Percentiles rank a stretch among this genome's conserved stretches.
phyloP scores from a whole-genome alignment of 2,113 vertebrate species.

The Chloroceryle aenea region DNA sequence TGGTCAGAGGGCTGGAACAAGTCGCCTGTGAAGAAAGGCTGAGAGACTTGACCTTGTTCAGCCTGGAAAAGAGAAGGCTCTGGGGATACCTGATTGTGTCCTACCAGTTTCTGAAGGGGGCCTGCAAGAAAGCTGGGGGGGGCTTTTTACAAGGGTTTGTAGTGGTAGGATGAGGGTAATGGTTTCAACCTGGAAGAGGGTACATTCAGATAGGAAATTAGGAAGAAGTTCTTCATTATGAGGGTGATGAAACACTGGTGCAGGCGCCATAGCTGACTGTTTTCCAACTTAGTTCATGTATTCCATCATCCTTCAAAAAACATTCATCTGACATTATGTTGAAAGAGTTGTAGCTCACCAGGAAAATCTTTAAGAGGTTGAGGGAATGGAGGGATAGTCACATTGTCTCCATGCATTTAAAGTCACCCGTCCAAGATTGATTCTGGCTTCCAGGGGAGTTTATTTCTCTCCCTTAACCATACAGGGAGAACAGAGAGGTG shows the following conservation, averaged over 20 bases:
- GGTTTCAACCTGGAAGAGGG: not conserved
- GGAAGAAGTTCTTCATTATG: not conserved
- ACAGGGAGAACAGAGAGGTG: not conserved
- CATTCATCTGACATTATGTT: not conserved
- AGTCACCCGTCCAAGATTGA: not conserved
- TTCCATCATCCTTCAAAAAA: not conserved
- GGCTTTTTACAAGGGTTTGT: not conserved
- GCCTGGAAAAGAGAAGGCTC: too few relatives aligned
- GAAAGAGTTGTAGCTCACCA: not conserved
- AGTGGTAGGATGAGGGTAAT: accelerated
- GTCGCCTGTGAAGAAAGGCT: not conserved
- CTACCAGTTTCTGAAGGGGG: not conserved
- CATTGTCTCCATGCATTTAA: not conserved
- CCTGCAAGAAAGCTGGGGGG: not conserved
- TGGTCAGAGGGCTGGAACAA: not conserved
- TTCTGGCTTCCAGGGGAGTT: not conserved
- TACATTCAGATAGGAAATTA: not conserved
- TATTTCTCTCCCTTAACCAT: not conserved
- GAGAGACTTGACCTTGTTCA: too few relatives aligned
- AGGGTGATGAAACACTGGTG: not conserved
- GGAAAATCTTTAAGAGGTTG: not conserved
- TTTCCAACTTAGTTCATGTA: not conserved
- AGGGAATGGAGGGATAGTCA: not conserved
- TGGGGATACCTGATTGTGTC: too few relatives aligned
- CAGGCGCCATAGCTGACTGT: not conserved